phyloP scores from a whole-genome alignment of 2,113 vertebrate genomes.

The Hemichromis elongatus region DNA sequence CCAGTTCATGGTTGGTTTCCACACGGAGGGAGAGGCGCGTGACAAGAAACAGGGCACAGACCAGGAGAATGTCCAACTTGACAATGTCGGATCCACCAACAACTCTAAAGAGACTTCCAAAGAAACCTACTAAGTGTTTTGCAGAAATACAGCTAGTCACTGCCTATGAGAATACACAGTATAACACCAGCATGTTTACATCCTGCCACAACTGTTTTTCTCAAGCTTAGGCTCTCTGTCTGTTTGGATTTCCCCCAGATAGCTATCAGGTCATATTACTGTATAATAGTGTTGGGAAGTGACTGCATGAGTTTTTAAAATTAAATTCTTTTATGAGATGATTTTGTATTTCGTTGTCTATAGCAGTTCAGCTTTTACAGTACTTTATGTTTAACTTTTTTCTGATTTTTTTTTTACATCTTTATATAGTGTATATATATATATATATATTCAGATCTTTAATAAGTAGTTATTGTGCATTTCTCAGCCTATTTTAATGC shows the following conservation, averaged over 20 bases:
- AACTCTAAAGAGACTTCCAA: slow-evolving; percentile 34
- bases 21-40: slow-evolving; percentile 77
- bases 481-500: slow-evolving; percentile 20
- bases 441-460: neutral
- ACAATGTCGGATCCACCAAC: slow-evolving; percentile 76
- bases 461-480: neutral
- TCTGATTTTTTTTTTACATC: slow-evolving; percentile 1
- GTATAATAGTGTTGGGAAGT: slow-evolving; percentile 11
- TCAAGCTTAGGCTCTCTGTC: neutral
- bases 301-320: neutral
- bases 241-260: neutral
- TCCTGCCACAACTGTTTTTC: neutral
- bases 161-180: slow-evolving; percentile 14
- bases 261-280: neutral
- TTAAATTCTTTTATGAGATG: slow-evolving; percentile 57
- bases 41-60: slow-evolving; percentile 43
- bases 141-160: neutral
- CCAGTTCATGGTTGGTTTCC: slow-evolving; percentile 91
- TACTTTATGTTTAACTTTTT: slow-evolving; percentile 26
- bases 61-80: slow-evolving; percentile 76
- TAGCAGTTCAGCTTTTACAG: slow-evolving; percentile 36
- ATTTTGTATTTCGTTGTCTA: slow-evolving; percentile 1
- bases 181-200: neutral
- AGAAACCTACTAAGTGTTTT: slow-evolving; percentile 31
- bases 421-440: neutral